Evolutionary conservation across 2,797 vertebrate genomes (phyloP), one percentile per base, ranked within the genome.

Genomic region (Sparidentex hasta): DNA sequence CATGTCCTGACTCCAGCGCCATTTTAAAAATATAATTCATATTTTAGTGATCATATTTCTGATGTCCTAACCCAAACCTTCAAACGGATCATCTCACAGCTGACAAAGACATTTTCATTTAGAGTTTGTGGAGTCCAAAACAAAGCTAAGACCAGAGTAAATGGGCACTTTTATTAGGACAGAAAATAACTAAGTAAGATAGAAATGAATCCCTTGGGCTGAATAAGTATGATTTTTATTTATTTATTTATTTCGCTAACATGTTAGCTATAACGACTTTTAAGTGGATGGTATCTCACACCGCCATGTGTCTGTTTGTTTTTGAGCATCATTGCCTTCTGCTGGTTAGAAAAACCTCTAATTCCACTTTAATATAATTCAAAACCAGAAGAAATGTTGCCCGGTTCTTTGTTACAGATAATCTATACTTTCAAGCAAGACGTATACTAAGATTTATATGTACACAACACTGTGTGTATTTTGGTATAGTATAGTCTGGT

Each of bases 381-480:
- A 50, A 50, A 67, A 21, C 38, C 43, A 9, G 16, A 38, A 50
- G 46, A 74, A 41, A 14, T 64, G 23, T 44, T 55, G 6, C n/a
- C 3, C 2, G 20, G 11, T 16, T 46, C 0, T n/a, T 38, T 33
- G 13, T 38, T 46, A 7, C 0, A n/a, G 20, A 20, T 43, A 51
- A 71, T 55, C 23, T 17, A 11, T n/a, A 23, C 55, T 43, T 29
- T 3, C 48, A 48, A 73, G 1, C 59, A 48, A 7, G 58, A 43
- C 41, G 33, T 27, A 50, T 52, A 58, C 13, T 38, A 20, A 55
- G 16, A 73, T 12, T 27, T 20, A 59, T 17, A 52, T 55, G 62
- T 21, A 23, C 21, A 29, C 20, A 65, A 21, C 18, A 17, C 51
- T 63, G 1, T 51, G 48, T 18, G 18, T 46, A 16, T 38, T 65